phyloP scores from a whole-genome alignment of 2,888 invertebrate genomes.

The Lacanobia wlatinum region DNA sequence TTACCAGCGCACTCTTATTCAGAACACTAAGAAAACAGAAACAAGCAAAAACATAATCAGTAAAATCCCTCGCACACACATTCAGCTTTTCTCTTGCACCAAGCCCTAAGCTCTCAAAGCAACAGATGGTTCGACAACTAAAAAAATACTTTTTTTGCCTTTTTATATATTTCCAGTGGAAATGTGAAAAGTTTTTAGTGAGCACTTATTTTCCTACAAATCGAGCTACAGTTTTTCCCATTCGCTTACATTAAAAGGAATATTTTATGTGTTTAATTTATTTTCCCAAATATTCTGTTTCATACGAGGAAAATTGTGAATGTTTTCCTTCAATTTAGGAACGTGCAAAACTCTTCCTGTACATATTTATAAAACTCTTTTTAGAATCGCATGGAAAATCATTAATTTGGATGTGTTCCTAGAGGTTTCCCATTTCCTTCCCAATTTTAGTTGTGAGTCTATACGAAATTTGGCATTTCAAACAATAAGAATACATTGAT shows the following conservation, averaged over 20 bases:
- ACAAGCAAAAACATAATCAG: too few relatives aligned
- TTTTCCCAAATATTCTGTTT: not conserved
- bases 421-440: not conserved
- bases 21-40: too few relatives aligned
- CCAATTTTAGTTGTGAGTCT: too few relatives aligned
- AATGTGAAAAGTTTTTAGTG: slow-evolving; percentile 49
- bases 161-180: slow-evolving; percentile 28
- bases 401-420: not conserved
- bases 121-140: slow-evolving; percentile 77
- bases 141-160: slow-evolving; percentile 50
- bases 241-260: slow-evolving; percentile 1
- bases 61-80: too few relatives aligned
- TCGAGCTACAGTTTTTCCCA: not conserved
- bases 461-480: too few relatives aligned
- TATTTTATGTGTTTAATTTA: slow-evolving; percentile 1
- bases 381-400: not conserved
- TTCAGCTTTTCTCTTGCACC: slow-evolving; percentile 42
- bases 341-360: not conserved
- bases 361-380: not conserved
- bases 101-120: slow-evolving; percentile 60
- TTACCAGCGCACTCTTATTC: too few relatives aligned
- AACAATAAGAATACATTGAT: too few relatives aligned
- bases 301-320: not conserved
- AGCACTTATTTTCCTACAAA: slow-evolving; percentile 27
- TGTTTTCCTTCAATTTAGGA: slow-evolving; percentile 13